phyloP scores from a whole-genome alignment of 2,113 vertebrate genomes.

The Ginglymostoma cirratum region DNA sequence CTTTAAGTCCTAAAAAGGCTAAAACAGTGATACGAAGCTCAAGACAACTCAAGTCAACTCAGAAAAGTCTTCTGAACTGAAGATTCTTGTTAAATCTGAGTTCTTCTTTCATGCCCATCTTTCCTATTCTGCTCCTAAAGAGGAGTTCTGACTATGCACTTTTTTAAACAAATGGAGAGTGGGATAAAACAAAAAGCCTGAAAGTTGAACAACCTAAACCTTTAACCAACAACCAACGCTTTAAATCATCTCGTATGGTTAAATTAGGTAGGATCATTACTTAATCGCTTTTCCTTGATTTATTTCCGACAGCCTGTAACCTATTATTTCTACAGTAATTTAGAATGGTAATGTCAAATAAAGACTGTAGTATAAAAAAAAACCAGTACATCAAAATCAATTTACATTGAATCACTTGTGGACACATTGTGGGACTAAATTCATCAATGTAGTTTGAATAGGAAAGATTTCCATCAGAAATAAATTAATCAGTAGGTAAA shows the following conservation, averaged over 20 bases:
- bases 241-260: background rate
- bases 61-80: background rate
- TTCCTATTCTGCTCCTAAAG: background rate
- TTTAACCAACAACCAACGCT: background rate
- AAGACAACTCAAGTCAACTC: background rate
- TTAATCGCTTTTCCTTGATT: background rate
- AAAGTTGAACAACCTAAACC: background rate
- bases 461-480: background rate
- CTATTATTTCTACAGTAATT: background rate
- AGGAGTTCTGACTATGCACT: background rate
- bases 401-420: background rate
- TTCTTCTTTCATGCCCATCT: background rate
- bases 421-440: background rate
- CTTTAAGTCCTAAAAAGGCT: background rate
- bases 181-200: background rate
- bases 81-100: background rate
- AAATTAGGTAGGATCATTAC: background rate
- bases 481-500: background rate
- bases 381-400: background rate
- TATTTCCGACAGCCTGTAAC: background rate
- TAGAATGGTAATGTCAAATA: background rate
- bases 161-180: background rate
- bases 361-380: background rate
- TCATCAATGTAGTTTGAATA: background rate
- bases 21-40: background rate